These are phyloP conservation scores for Rhagonycha lutea DNA, from an alignment of 2,888 invertebrate species.

Conservation along the genomic window DNA sequence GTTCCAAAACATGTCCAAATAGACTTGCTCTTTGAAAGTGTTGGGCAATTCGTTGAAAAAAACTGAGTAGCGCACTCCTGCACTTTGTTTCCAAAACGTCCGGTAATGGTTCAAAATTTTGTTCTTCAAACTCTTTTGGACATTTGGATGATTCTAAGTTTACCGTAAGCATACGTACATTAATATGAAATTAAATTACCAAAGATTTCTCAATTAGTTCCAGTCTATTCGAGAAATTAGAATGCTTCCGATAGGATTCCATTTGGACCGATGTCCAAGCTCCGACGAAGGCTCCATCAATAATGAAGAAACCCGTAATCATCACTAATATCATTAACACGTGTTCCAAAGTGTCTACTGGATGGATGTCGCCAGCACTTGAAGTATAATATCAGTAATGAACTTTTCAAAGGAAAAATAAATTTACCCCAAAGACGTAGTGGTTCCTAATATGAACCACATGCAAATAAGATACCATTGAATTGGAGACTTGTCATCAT, in stretches of 20 bases:
- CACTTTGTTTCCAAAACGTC: slow-evolving; percentile 34
- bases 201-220: slow-evolving; percentile 16
- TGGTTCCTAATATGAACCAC: neutral
- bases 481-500: neutral
- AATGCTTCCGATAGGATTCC: slow-evolving; percentile 32
- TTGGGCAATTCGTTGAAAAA: slow-evolving; percentile 28
- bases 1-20: slow-evolving; percentile 36
- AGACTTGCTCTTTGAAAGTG: slow-evolving; percentile 30
- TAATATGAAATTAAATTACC: slow-evolving; percentile 10
- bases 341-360: slow-evolving; percentile 20
- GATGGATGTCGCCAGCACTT: slow-evolving; percentile 26
- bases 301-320: slow-evolving; percentile 29
- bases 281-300: slow-evolving; percentile 35
- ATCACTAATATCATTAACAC: slow-evolving; percentile 22
- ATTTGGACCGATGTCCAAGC: slow-evolving; percentile 35
- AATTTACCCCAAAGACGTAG: neutral
- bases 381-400: neutral
- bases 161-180: neutral
- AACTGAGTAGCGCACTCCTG: slow-evolving; percentile 27
- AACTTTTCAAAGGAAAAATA: neutral
- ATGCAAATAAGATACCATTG: neutral
- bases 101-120: slow-evolving; percentile 33
- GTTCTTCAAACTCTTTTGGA: slow-evolving; percentile 24
- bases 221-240: slow-evolving; percentile 23
- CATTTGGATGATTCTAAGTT: slow-evolving; percentile 12